Conservation (phyloP, 2,888 invertebrate genomes). For the Allolobophora icterica region DNA sequence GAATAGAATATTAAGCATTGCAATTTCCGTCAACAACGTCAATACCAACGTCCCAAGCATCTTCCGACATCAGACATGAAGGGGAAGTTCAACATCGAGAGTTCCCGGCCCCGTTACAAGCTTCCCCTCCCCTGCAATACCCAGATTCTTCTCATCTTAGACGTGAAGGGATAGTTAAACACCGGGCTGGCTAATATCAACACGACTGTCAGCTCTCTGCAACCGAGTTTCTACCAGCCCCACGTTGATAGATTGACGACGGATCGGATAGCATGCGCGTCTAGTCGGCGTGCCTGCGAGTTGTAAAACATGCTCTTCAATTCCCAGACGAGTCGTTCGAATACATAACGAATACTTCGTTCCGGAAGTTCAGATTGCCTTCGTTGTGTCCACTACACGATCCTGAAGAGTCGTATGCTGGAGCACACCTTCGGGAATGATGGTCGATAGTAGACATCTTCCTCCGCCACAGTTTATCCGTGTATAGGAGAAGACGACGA, state of each 20-base stretch:
- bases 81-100: neutral
- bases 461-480: neutral
- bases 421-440: neutral
- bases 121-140: neutral
- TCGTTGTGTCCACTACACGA: neutral
- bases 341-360: neutral
- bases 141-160: neutral
- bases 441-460: neutral
- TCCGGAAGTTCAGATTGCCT: neutral
- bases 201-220: neutral
- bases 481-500: neutral
- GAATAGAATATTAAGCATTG: neutral
- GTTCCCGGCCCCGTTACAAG: neutral
- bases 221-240: too few relatives aligned
- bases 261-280: neutral
- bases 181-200: neutral
- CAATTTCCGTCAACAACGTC: neutral
- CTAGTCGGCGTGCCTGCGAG: neutral
- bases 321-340: neutral
- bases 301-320: neutral
- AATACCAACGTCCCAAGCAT: neutral
- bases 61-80: neutral
- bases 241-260: neutral
- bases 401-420: neutral
- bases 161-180: neutral